Base-by-base conservation (phyloP, 2,888 invertebrate species). In the Seira musarum region DNA sequence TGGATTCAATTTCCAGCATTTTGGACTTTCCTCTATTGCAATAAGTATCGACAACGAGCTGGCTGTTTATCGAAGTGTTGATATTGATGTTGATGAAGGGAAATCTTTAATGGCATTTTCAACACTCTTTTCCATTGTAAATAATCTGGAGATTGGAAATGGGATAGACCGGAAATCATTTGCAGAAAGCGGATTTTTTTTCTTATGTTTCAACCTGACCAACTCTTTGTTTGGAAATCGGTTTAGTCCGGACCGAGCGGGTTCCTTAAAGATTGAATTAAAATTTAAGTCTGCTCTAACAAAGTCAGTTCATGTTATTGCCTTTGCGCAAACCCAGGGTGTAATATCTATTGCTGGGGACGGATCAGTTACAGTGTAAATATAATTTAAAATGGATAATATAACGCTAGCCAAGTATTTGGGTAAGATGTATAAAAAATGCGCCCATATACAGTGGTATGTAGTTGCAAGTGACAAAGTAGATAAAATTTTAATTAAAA, bases 1-100 rank as follows among this genome's bases (percentile, higher is more conserved):
- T 3, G 13, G 61, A 2, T 67, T 35, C n/a, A 61, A 61, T 57
- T 75, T 75, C 49, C 22, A 75, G 35, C n/a, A 35, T 19, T 68
- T 61, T 60, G 46, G 35, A 1, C 8, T 68, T 1, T 10, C 35
- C 3, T 15, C 19, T 13, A 30, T 68, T 17, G 1, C 1, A 13
- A 0, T 75, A 0, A 30, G 24, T 10, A 17, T 61, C 17, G 63
- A 75, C 67, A 61, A 68, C 15, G 22, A 61, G 25, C 8, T 35
- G 5, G 63, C 61, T 0, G 1, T 61, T 10, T 67, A 8, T 13
- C 2, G 19, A 10, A 35, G 19, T 22, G 8, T 68, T 1, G 40
- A 40, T 8, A 6, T 75, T 2, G 68, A 61, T 13, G 60, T 68
- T 46, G 61, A 35, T 2, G n/a, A 40, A 10, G 25, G 46, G 1